phyloP scores from a whole-genome alignment of 2,888 invertebrate genomes.

The Andrena haemorrhoa region DNA sequence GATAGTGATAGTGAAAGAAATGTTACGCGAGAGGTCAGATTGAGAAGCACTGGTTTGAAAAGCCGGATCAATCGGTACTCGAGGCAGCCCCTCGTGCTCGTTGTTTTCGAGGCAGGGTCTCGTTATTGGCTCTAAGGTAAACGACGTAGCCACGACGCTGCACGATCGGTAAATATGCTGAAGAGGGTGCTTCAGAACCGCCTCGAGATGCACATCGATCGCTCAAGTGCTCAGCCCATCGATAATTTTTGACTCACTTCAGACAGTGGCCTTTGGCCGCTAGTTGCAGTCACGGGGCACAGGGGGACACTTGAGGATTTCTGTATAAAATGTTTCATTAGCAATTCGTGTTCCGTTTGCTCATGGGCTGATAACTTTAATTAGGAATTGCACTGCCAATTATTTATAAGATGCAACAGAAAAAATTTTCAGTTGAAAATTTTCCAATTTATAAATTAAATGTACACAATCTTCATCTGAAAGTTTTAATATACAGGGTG shows the following conservation, averaged over 20 bases:
- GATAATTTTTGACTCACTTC: slow-evolving; percentile 38
- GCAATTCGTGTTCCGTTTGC: not conserved
- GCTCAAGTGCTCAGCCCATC: slow-evolving; percentile 18
- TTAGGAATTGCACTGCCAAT: not conserved
- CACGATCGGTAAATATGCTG: slow-evolving; percentile 53
- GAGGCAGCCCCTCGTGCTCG: slow-evolving; percentile 44
- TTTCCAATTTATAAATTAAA: too few relatives aligned
- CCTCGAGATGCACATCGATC: slow-evolving; percentile 55
- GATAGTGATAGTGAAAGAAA: not conserved
- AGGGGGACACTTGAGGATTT: not conserved
- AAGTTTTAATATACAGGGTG: too few relatives aligned
- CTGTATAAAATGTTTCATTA: not conserved
- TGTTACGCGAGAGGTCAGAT: slow-evolving; percentile 16
- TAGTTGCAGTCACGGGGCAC: not conserved
- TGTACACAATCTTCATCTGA: too few relatives aligned
- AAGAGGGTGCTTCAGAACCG: slow-evolving; percentile 44
- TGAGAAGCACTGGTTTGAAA: slow-evolving; percentile 57
- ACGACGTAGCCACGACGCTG: slow-evolving; percentile 55
- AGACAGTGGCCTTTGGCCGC: not conserved
- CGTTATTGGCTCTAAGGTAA: slow-evolving; percentile 66
- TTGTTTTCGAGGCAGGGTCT: slow-evolving; percentile 57
- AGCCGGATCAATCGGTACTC: slow-evolving; percentile 66
- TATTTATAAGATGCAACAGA: too few relatives aligned
- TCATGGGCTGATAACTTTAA: not conserved
- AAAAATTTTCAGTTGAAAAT: too few relatives aligned